phyloP scores from a whole-genome alignment of 2,888 invertebrate genomes.

The Thereva unica region DNA sequence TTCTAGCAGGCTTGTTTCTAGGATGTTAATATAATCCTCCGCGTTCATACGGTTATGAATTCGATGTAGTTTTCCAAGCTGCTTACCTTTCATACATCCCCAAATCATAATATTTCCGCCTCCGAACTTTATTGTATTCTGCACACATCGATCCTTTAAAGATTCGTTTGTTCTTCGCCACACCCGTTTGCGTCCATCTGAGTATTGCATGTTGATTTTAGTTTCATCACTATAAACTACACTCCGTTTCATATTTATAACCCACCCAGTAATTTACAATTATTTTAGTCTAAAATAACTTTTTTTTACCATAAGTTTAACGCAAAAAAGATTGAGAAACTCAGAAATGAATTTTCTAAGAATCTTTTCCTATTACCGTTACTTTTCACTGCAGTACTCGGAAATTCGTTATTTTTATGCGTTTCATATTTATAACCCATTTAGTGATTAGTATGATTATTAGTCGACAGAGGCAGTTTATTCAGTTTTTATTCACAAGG shows the following conservation, averaged over 20 bases:
- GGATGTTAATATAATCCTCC: background rate
- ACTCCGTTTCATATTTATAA: too few relatives aligned
- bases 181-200: background rate
- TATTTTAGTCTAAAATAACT: too few relatives aligned
- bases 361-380: background rate
- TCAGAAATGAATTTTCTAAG: too few relatives aligned
- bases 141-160: too few relatives aligned
- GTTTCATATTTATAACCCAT: conserved; percentile 11
- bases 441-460: background rate
- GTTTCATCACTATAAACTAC: background rate
- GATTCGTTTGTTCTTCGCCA: too few relatives aligned
- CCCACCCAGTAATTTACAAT: too few relatives aligned
- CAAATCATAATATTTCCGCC: too few relatives aligned
- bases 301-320: too few relatives aligned
- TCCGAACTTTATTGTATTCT: too few relatives aligned
- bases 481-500: background rate
- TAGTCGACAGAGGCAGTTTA: background rate
- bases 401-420: background rate
- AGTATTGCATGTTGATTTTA: background rate
- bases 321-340: too few relatives aligned
- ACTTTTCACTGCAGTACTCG: too few relatives aligned
- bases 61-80: background rate
- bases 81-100: too few relatives aligned
- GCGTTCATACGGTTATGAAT: background rate
- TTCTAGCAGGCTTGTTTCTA: background rate